These are phyloP conservation scores for Hoplostethus mediterraneus DNA, from an alignment of 2,797 vertebrate species.

Conservation along the genomic window DNA sequence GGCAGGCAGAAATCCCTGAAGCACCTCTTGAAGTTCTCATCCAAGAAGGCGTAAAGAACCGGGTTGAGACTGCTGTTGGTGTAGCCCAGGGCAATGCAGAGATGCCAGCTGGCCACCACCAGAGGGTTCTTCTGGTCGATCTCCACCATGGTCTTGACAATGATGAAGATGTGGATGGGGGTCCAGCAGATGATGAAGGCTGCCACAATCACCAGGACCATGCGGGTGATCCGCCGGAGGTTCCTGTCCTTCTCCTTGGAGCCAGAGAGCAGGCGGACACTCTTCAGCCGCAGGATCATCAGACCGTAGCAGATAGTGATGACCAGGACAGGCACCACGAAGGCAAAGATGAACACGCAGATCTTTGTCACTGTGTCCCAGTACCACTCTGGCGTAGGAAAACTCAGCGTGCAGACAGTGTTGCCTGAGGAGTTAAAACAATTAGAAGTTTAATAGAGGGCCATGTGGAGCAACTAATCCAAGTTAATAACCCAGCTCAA, in stretches of 20 bases:
- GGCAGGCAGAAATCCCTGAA: conserved; percentile 94
- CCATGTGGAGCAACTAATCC: conserved; percentile 43
- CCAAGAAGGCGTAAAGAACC: conserved; percentile 94
- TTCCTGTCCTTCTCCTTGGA: conserved; percentile 97
- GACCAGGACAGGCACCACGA: conserved; percentile 93
- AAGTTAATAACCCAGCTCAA: conserved; percentile 59
- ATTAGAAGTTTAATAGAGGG: conserved; percentile 50
- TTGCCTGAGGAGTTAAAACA: conserved; percentile 79
- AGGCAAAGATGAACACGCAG: conserved; percentile 97
- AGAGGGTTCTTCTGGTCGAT: conserved; percentile 90
- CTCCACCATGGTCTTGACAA: conserved; percentile 91
- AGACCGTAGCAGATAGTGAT: conserved; percentile 97
- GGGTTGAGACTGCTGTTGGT: conserved; percentile 99
- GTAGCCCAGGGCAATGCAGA: conserved; percentile 97
- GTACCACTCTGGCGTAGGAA: conserved; percentile 91
- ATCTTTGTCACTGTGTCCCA: conserved; percentile 96
- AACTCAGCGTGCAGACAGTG: conserved; percentile 88
- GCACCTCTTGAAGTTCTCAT: conserved; percentile 98
- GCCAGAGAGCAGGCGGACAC: conserved; percentile 94
- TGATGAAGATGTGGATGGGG: conserved; percentile 98
- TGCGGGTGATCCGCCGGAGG: conserved; percentile 94
- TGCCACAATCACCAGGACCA: conserved; percentile 97
- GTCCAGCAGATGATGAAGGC: conserved; percentile 98
- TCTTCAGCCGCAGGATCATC: conserved; percentile 96
- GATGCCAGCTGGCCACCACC: conserved; percentile 92